phyloP scores from a whole-genome alignment of 2,888 invertebrate genomes.

The Microctonus aethiopoides region DNA sequence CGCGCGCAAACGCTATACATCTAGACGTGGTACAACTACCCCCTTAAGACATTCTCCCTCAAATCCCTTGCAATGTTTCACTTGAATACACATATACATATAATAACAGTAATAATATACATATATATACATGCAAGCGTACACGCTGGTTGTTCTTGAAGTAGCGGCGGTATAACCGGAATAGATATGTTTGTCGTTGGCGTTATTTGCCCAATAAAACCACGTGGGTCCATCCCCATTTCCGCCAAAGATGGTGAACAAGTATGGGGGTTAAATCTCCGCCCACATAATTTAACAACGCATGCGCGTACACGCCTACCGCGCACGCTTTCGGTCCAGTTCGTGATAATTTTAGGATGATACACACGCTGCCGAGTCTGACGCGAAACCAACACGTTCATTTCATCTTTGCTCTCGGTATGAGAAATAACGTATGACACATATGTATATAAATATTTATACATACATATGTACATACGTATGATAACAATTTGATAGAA shows the following conservation, averaged over 20 bases:
- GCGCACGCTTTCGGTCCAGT: conserved; percentile 36
- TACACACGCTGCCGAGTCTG: conserved; percentile 10
- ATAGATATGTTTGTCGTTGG: conserved; percentile 62
- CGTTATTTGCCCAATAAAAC: conserved; percentile 66
- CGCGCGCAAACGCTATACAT: conserved; percentile 31
- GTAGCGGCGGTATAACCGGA: conserved; percentile 26
- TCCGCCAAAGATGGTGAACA: conserved; percentile 24
- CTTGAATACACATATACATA: conserved; percentile 1
- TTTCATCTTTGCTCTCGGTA: neutral
- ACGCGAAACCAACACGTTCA: conserved; percentile 1
- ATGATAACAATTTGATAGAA: too few relatives aligned
- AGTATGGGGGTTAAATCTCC: conserved; percentile 34
- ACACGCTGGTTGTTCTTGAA: neutral
- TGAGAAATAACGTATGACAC: neutral
- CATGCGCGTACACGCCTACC: conserved; percentile 38
- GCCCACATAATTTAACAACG: conserved; percentile 35
- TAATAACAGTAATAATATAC: neutral
- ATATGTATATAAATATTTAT: too few relatives aligned
- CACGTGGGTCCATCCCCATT: conserved; percentile 58
- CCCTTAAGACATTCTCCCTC: conserved; percentile 24
- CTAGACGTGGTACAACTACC: conserved; percentile 42
- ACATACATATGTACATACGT: too few relatives aligned
- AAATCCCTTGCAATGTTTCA: neutral
- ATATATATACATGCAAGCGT: neutral
- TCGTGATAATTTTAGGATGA: conserved; percentile 15